These are phyloP conservation scores for Escarpia spicata DNA, from an alignment of 2,888 invertebrate genomes.

Conservation along the genomic window DNA sequence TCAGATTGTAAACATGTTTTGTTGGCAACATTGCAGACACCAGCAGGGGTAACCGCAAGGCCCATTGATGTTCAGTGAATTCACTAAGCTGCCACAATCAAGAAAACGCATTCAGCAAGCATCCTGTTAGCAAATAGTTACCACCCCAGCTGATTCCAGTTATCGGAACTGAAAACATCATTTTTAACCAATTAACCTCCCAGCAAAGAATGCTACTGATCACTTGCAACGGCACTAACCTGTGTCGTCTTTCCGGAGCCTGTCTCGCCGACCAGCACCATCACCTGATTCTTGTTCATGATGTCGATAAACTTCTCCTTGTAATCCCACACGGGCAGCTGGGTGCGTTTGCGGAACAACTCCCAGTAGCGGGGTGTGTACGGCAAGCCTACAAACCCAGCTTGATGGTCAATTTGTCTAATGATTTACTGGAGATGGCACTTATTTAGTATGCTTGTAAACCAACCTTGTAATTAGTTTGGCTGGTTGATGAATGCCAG, in stretches of 20 bases:
- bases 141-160: no score
- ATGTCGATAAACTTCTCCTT: constrained; percentile 94
- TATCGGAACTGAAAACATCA: no score
- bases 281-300: constrained; percentile 90
- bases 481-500: not conserved
- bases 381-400: constrained; percentile 72
- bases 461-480: not conserved
- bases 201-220: not conserved
- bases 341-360: constrained; percentile 83
- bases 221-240: constrained; percentile 45
- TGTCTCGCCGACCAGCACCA: constrained; percentile 95
- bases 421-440: not conserved
- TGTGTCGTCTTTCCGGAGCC: constrained; percentile 99
- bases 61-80: no score
- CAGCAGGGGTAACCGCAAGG: no score
- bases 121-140: not conserved
- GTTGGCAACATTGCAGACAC: no score
- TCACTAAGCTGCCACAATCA: not conserved
- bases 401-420: not conserved
- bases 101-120: not conserved
- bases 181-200: no score
- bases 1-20: no score
- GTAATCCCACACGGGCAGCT: constrained; percentile 98
- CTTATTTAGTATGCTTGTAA: not conserved
- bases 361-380: constrained; percentile 91